Conservation (phyloP, 2,888 invertebrate species). For the Trimorus sp. region DNA sequence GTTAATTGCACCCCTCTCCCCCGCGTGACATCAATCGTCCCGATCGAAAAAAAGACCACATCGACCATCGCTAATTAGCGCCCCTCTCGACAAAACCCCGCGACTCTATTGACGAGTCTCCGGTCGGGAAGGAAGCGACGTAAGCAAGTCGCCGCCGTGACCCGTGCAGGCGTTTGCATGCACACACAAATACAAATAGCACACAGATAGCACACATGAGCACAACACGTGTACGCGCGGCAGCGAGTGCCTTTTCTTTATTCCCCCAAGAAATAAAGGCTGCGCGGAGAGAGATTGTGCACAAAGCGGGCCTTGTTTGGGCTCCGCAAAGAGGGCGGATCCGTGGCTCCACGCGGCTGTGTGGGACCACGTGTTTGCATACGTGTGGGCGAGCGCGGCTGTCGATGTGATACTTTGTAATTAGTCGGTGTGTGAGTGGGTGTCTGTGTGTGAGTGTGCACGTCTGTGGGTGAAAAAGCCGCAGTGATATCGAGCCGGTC, state of each 20-base stretch:
- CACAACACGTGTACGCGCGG: constrained; percentile 40
- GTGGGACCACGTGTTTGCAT: constrained; percentile 37
- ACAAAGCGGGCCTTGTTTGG: constrained; percentile 68
- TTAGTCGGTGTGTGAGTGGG: constrained; percentile 60
- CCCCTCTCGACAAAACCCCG: too few relatives aligned
- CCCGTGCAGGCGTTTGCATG: constrained; percentile 50
- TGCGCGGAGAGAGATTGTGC: constrained; percentile 62
- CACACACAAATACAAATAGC: constrained; percentile 9
- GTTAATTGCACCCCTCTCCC: too few relatives aligned
- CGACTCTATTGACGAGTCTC: too few relatives aligned
- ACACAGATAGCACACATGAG: too few relatives aligned
- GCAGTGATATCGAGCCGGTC: constrained; percentile 61
- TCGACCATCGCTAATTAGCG: too few relatives aligned
- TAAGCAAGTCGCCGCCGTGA: constrained; percentile 51
- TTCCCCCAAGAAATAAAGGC: constrained; percentile 68
- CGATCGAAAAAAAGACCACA: too few relatives aligned
- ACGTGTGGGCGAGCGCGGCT: constrained; percentile 58
- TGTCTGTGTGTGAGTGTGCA: constrained; percentile 16
- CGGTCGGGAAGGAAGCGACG: not conserved
- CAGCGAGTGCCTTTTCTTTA: constrained; percentile 72
- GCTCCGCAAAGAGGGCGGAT: constrained; percentile 39
- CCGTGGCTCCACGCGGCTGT: not conserved
- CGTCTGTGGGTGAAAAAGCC: constrained; percentile 34
- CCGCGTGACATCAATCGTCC: too few relatives aligned
- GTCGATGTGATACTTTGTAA: constrained; percentile 70